Evolutionary conservation across 1,140 invertebrate species (phyloP).

Genomic region (Oncopeltus fasciatus): DNA sequence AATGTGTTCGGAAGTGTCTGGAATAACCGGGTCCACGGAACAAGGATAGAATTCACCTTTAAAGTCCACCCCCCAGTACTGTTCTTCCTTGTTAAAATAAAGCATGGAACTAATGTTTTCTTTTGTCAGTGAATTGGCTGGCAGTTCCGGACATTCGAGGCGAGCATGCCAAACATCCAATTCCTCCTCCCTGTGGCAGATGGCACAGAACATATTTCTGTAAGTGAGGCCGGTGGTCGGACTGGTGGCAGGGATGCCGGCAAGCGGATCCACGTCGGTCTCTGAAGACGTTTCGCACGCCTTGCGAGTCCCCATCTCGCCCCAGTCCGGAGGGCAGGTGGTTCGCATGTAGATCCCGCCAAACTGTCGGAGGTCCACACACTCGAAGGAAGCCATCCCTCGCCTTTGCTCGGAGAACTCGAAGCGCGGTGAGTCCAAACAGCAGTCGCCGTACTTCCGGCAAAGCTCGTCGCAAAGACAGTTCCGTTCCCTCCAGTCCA

Average conservation of each 20-base stretch:
- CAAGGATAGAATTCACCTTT: conserved; percentile 20
- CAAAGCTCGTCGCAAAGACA: conserved; percentile 37
- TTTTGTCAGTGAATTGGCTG: conserved; percentile 15
- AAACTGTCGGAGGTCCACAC: conserved; percentile 30
- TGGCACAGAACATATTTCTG: conserved; percentile 39
- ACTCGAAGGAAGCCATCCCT: conserved; percentile 27
- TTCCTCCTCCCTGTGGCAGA: conserved; percentile 34
- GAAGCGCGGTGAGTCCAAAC: conserved; percentile 32
- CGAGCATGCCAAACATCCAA: conserved; percentile 32
- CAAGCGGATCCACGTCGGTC: conserved; percentile 32
- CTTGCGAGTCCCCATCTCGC: conserved; percentile 24
- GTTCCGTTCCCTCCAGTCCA: conserved; percentile 32
- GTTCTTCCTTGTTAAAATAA: conserved; percentile 5
- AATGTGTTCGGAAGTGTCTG: conserved; percentile 17
- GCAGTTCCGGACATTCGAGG: conserved; percentile 30
- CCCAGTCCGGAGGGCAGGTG: conserved; percentile 31
- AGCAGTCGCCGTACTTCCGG: conserved; percentile 36
- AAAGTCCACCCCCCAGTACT: conserved; percentile 19
- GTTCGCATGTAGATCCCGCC: conserved; percentile 34
- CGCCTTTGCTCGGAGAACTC: conserved; percentile 25
- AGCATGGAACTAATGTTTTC: conserved; percentile 17
- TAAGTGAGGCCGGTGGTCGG: conserved; percentile 34
- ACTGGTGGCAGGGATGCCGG: conserved; percentile 33
- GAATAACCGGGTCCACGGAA: conserved; percentile 24
- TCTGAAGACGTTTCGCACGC: conserved; percentile 20